A percentile compares a stretch with the other conserved stretches of the same genome.
phyloP scores from a whole-genome alignment of 2,113 vertebrate genomes.

The Aramus guarauna region DNA sequence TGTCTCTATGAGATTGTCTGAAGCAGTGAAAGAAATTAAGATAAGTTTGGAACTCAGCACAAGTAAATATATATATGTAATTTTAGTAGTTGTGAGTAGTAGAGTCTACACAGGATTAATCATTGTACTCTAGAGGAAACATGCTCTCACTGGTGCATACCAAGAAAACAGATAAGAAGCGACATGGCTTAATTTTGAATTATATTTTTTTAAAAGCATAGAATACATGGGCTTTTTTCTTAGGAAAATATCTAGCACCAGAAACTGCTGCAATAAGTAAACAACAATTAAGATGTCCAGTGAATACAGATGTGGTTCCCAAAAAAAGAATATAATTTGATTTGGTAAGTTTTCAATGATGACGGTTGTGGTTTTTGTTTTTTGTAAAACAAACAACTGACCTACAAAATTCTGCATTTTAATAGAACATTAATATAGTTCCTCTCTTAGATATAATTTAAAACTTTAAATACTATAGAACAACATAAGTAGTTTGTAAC shows the following conservation, averaged over 20 bases:
- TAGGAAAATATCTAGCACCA: not conserved
- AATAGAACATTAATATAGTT: not conserved
- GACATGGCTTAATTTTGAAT: not conserved
- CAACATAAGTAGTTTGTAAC: not conserved
- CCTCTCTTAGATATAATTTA: not conserved
- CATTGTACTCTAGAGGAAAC: not conserved
- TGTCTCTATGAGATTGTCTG: not conserved
- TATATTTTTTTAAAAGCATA: not conserved
- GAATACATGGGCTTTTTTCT: not conserved
- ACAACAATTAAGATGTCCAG: not conserved
- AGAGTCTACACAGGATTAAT: not conserved
- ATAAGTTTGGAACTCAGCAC: not conserved
- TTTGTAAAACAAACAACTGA: not conserved
- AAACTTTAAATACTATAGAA: not conserved
- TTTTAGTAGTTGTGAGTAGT: not conserved
- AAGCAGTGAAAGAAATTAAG: not conserved
- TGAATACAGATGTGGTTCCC: not conserved
- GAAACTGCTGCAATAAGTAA: not conserved
- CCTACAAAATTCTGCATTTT: not conserved
- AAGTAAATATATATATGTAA: not conserved
- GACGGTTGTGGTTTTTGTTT: fast-evolving
- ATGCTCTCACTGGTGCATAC: not conserved
- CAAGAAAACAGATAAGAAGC: not conserved
- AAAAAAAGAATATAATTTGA: not conserved
- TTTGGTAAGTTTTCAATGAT: not conserved